Evolutionary conservation across 2,113 vertebrate genomes (phyloP), one percentile per base, ranked within the genome.

Genomic region (Apeltes quadracus): DNA sequence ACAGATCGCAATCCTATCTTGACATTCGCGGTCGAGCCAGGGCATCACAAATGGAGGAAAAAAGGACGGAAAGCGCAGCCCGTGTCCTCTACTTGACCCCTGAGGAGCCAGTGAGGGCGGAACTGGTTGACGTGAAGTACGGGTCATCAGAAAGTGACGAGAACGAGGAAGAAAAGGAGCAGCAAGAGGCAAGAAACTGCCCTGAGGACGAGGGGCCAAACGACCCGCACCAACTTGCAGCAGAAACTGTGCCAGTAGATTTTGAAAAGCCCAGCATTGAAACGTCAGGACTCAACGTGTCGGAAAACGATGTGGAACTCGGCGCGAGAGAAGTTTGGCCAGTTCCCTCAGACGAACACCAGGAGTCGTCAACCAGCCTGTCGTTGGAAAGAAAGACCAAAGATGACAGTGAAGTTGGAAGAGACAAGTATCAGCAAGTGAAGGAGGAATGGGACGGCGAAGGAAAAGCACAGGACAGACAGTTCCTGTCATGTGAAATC

Each of bases 81-180:
- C 48, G 29, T 12, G 48, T 74, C 62, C 25, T 39, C 34, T 53
- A 68, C 57, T 81, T 85, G 74, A 82, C 75, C 46, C 68, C 82
- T 6, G 86, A 89, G 57, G 67, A 87, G 41, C 84, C 82, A 0
- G 77, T 94, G 44, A 88, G 90, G 11, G 86, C 92, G 38, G 95
- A 95, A 79, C 83, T 95, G 38, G 87, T 94, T 59, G 86, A 90
- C 3, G 82, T 94, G 59, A 92, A 94, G 83, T 92, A 88, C 29
- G 94, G 95, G 83, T 95, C 94, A 18, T 96, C 94, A n/a, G 95
- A 94, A 81, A 92, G 92, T 77, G 94, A 93, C 50, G 91, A 91
- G 68, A 92, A 87, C 16, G 92, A 92, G 25, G 91, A 91, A 34
- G 92, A 75, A 50, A 88, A 63, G 53, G 73, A 63, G 54, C 54